Conservation (phyloP, 1,140 invertebrate genomes). For the Trichomalopsis sarcophagae region DNA sequence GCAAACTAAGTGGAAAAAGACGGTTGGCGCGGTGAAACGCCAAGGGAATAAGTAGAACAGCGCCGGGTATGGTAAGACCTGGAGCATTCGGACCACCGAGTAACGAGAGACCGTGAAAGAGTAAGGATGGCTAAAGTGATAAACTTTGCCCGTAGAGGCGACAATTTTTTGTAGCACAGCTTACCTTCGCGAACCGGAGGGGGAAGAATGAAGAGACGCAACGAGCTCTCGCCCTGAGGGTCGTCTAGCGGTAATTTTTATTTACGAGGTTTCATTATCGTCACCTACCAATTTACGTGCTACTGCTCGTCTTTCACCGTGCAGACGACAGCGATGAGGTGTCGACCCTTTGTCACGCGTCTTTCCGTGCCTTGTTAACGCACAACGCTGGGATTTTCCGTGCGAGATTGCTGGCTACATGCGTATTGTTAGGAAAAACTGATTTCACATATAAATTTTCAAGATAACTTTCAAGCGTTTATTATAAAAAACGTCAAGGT, state of each 20-base stretch:
- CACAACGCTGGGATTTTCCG: not conserved
- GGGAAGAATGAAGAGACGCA: not conserved
- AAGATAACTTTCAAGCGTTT: too few relatives aligned
- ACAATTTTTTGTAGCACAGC: conserved; percentile 54
- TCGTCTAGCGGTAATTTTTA: conserved; percentile 58
- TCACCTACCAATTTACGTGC: conserved; percentile 53
- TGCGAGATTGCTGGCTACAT: not conserved
- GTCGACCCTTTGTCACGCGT: not conserved
- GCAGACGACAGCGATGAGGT: not conserved
- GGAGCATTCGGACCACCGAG: not conserved
- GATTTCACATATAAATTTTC: too few relatives aligned
- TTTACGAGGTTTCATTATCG: conserved; percentile 60
- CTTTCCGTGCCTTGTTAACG: conserved; percentile 3
- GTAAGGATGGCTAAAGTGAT: conserved; percentile 55
- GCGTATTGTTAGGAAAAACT: not conserved
- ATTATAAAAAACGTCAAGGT: too few relatives aligned
- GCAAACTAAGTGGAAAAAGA: conserved; percentile 48
- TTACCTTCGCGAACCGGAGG: not conserved
- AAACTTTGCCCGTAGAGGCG: conserved; percentile 57
- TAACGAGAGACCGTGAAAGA: conserved; percentile 24
- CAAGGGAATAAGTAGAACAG: conserved; percentile 17
- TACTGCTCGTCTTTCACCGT: conserved; percentile 8
- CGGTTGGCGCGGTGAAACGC: not conserved
- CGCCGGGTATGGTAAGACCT: not conserved
- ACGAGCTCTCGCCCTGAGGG: not conserved